Base-by-base conservation (phyloP, 2,797 vertebrate species). In the Geotrypetes seraphini region DNA sequence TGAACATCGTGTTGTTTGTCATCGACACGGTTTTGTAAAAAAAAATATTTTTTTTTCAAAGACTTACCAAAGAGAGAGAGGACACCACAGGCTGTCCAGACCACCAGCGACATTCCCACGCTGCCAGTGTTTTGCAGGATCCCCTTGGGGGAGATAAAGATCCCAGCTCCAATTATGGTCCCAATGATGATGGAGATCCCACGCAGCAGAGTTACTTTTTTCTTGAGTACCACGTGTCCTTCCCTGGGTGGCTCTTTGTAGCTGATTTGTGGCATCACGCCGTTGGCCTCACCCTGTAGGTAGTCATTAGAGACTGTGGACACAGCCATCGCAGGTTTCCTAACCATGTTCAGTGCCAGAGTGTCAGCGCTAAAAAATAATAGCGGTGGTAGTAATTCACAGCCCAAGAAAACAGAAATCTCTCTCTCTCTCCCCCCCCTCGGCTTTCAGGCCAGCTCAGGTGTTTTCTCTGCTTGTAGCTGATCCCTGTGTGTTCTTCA, bases 121-220 rank as follows among this genome's bases (percentile, higher is more conserved):
- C 88, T 96, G 47, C 95, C 94, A 0, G 93, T 89, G 63, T 95
- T 73, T 53, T 83, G 67, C 34, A 98, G 83, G 58, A 98, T 93
- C 38, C 91, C 92, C 68, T 91, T 96, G 2, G 95, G 94, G 15
- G 95, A 91, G 64, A 98, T 96, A 79, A 98, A 98, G 73, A 98
- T 96, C 27, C 95, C 95, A 0, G 90, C 91, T 45, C 95, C 95
- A 11, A 98, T 94, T 71, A 97, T 92, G 46, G 86, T 97, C 19
- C 95, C 95, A 7, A 88, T 79, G 52, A 98, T 97, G 59, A 98
- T 90, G 45, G 92, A 89, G 58, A 94, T 79, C 3, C 95, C 95
- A 32, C 89, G 75, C 37, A 98, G 68, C 28, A 98, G 69, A 1
- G 92, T 98, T 45, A 98, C 85, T 56, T 98, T 96, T 77, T 87